A percentile compares a stretch with the other conserved stretches of the same genome.
Conservation (phyloP, 1,140 invertebrate species). For the Kradibia gibbosae region DNA sequence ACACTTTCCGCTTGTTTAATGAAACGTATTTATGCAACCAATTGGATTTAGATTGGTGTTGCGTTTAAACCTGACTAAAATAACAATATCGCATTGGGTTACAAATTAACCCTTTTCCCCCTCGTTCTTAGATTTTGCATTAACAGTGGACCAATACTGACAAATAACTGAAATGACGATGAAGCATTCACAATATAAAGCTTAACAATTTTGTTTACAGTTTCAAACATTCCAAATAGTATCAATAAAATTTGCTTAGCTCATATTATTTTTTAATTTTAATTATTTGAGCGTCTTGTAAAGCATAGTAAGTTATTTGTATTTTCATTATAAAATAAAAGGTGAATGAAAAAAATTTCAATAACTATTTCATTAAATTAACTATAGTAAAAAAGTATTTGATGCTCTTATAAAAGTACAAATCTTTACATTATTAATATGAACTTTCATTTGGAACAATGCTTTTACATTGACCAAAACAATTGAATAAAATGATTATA, state of each 20-base stretch:
- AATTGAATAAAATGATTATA: neutral
- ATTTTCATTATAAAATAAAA: too few relatives aligned
- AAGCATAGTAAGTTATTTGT: too few relatives aligned
- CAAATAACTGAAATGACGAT: neutral
- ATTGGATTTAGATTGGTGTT: neutral
- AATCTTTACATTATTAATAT: neutral
- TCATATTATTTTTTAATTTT: too few relatives aligned
- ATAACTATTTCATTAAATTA: too few relatives aligned
- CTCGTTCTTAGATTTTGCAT: neutral
- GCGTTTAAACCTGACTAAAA: neutral
- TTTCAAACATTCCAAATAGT: neutral
- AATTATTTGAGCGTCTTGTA: too few relatives aligned
- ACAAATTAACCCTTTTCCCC: neutral
- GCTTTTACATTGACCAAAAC: neutral
- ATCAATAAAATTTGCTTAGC: neutral
- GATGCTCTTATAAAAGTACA: slow-evolving; percentile 7
- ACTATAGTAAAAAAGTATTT: too few relatives aligned
- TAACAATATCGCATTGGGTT: neutral
- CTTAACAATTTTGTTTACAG: neutral
- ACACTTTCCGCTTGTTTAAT: neutral
- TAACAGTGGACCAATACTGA: neutral
- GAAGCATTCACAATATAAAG: neutral
- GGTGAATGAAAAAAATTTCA: too few relatives aligned
- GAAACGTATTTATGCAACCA: slow-evolving; percentile 5
- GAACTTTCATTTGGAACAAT: neutral